Evolutionary conservation across 2,113 vertebrate species (phyloP).

Genomic region (Chaetodon trifascialis): DNA sequence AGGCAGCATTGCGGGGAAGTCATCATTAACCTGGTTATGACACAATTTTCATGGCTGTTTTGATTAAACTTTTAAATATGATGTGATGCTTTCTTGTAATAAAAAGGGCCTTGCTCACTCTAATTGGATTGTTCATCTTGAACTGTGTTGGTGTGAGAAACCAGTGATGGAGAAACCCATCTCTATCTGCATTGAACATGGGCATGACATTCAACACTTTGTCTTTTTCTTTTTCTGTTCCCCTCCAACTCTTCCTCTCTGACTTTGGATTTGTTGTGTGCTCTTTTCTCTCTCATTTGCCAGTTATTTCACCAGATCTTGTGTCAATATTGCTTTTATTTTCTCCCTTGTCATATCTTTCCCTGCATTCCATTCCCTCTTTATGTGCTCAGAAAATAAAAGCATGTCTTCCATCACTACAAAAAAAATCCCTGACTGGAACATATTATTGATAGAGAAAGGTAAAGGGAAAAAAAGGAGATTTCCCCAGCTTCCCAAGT

Average conservation of each 20-base stretch:
- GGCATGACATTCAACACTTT: conserved; percentile 37
- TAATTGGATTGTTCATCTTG: conserved; percentile 80
- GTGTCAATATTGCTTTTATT: conserved; percentile 22
- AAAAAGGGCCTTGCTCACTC: conserved; percentile 70
- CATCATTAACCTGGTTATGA: conserved; percentile 81
- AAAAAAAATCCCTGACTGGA: conserved; percentile 13
- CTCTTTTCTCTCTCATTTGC: background rate
- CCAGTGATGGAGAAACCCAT: conserved; percentile 49
- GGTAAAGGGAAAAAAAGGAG: conserved; percentile 20
- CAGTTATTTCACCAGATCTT: background rate
- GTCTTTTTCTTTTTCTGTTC: conserved; percentile 7
- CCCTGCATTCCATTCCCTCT: conserved; percentile 10
- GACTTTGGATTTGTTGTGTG: background rate
- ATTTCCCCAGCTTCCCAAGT: conserved; percentile 23
- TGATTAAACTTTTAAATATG: conserved; percentile 80
- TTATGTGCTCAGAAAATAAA: conserved; percentile 4
- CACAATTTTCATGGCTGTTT: conserved; percentile 73
- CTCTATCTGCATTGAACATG: conserved; percentile 28
- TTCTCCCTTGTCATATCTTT: background rate
- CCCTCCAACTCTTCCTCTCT: background rate
- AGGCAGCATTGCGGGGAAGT: conserved; percentile 57
- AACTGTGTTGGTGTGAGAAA: conserved; percentile 55
- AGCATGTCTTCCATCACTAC: conserved; percentile 6
- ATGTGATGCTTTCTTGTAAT: conserved; percentile 65
- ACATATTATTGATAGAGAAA: conserved; percentile 60